A percentile compares a stretch with the other conserved stretches of the same genome.
Evolutionary conservation across 2,888 invertebrate genomes (phyloP).

Genomic region (Netelia inedita): DNA sequence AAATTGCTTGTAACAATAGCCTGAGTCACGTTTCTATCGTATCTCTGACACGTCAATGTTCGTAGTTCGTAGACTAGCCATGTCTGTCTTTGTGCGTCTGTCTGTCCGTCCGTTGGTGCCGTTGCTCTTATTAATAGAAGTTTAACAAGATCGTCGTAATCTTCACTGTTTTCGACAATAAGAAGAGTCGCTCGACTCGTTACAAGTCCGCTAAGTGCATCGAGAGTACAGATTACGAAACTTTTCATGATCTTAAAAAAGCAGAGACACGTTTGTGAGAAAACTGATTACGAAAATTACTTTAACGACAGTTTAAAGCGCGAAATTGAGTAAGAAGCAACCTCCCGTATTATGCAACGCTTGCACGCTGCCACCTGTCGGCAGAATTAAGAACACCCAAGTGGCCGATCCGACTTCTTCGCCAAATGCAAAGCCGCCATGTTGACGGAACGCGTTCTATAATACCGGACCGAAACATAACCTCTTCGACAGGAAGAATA

Average conservation of each 20-base stretch:
- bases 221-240: too few species aligned
- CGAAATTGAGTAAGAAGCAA: too few species aligned
- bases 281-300: too few species aligned
- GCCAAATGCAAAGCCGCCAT: too few species aligned
- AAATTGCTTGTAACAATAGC: conserved; percentile 39
- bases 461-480: not conserved
- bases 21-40: conserved; percentile 72
- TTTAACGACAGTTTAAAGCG: too few species aligned
- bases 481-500: not conserved
- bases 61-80: conserved; percentile 79
- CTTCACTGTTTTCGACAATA: not conserved
- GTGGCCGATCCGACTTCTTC: too few species aligned
- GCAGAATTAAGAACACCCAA: too few species aligned
- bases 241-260: too few species aligned
- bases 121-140: conserved; percentile 64
- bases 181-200: not conserved
- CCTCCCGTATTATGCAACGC: too few species aligned
- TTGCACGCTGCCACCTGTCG: too few species aligned
- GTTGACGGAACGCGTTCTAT: too few species aligned
- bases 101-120: conserved; percentile 74
- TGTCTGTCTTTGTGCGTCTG: conserved; percentile 75
- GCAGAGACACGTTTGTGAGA: too few species aligned
- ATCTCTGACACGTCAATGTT: conserved; percentile 79
- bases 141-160: conserved; percentile 46
- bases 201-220: not conserved